Percentiles rank a stretch among this genome's conserved stretches.
phyloP scores from a whole-genome alignment of 2,888 invertebrate genomes.

The Alviniconcha strummeri region DNA sequence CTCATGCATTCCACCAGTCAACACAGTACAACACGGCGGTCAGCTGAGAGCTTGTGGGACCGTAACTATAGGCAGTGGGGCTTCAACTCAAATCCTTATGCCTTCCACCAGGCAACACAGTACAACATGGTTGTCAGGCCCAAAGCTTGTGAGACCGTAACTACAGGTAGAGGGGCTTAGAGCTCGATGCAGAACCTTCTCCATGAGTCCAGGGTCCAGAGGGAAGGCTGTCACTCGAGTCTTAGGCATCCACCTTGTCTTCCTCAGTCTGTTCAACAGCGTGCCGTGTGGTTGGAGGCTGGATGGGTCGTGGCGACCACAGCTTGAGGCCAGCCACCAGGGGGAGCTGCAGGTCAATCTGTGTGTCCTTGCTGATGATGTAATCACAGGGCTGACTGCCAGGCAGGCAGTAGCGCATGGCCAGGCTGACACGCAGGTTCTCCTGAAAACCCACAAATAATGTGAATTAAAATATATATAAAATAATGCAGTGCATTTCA shows the following conservation, averaged over 20 bases:
- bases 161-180: too few relatives aligned
- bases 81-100: too few relatives aligned
- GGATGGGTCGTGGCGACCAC: slow-evolving; percentile 32
- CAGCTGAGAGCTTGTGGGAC: too few relatives aligned
- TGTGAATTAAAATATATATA: not conserved
- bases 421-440: slow-evolving; percentile 32
- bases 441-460: slow-evolving; percentile 20
- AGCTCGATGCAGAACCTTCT: too few relatives aligned
- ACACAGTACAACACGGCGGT: too few relatives aligned
- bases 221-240: too few relatives aligned
- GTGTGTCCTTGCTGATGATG: slow-evolving; percentile 23
- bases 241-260: slow-evolving; percentile 12
- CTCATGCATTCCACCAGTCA: too few relatives aligned
- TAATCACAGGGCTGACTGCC: not conserved
- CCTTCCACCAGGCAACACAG: too few relatives aligned
- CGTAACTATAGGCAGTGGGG: too few relatives aligned
- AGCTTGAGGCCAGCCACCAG: slow-evolving; percentile 40
- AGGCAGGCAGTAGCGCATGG: slow-evolving; percentile 32
- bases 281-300: not conserved
- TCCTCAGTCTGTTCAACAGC: slow-evolving; percentile 35
- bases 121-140: too few relatives aligned
- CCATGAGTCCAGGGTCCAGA: too few relatives aligned
- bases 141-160: too few relatives aligned
- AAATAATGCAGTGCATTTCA: not conserved
- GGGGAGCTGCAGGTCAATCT: slow-evolving; percentile 38